A percentile compares a stretch with the other conserved stretches of the same genome.
Conservation (phyloP, 2,113 vertebrate species). For the Ciconia boyciana region DNA sequence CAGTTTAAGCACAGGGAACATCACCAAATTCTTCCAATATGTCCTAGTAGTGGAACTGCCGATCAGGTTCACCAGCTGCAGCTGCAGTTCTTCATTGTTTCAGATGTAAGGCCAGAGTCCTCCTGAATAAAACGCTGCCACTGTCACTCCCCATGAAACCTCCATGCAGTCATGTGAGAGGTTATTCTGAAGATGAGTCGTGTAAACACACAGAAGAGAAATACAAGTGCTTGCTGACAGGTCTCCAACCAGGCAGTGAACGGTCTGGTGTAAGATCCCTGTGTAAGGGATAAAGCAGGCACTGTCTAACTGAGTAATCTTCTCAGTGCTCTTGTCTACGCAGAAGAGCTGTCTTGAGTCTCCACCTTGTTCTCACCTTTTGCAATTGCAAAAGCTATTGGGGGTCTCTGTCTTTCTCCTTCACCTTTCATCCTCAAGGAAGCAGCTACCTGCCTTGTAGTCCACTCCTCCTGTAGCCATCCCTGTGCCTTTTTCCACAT, state of each 20-base stretch:
- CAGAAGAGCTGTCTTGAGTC: not conserved
- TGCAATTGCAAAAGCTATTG: not conserved
- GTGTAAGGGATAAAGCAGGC: not conserved
- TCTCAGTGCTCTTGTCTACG: too few relatives aligned
- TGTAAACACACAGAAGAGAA: not conserved
- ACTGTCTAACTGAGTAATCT: not conserved
- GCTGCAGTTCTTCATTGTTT: not conserved
- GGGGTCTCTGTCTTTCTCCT: not conserved
- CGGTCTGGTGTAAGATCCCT: not conserved
- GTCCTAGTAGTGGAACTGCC: not conserved
- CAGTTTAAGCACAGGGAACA: not conserved
- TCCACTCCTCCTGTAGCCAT: not conserved
- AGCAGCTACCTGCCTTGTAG: not conserved
- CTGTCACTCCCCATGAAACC: not conserved
- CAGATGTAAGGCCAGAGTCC: not conserved
- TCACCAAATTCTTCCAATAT: not conserved
- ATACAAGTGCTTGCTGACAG: not conserved
- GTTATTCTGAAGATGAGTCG: not conserved
- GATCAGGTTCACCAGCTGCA: not conserved
- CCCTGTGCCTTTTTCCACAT: not conserved
- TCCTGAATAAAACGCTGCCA: not conserved
- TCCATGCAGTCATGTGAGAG: not conserved
- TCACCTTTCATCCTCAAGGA: not conserved
- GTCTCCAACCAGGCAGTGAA: not conserved
- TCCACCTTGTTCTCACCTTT: not conserved